Conservation (phyloP, 92 coral and sea anemone species). For the Metridium senile region DNA sequence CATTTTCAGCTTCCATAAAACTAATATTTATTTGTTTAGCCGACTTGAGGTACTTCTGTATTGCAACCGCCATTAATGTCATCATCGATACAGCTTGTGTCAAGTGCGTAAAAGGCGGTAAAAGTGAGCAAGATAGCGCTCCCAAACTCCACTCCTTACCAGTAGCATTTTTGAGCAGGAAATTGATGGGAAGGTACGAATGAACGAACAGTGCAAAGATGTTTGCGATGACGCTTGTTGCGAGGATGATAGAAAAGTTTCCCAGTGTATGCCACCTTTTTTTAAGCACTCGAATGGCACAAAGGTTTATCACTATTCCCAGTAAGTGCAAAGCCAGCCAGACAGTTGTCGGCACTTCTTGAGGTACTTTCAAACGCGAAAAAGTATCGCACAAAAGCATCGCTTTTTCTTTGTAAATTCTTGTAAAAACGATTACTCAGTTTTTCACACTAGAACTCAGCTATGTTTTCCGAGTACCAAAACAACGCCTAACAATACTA, state of each 20-base stretch:
- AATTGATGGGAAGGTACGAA: conserved; percentile 26
- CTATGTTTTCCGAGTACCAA: neutral
- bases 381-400: conserved; percentile 26
- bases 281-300: conserved; percentile 15
- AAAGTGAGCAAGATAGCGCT: conserved; percentile 6
- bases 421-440: no score
- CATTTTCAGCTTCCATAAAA: conserved; percentile 20
- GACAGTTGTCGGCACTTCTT: neutral
- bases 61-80: conserved; percentile 10
- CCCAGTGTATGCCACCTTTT: conserved; percentile 27
- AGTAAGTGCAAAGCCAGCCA: conserved; percentile 33
- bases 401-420: neutral
- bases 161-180: conserved; percentile 15
- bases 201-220: conserved; percentile 23
- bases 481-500: neutral
- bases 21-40: neutral
- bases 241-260: conserved; percentile 22
- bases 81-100: conserved; percentile 17
- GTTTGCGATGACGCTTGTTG: conserved; percentile 27
- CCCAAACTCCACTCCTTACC: conserved; percentile 38
- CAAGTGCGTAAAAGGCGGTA: conserved; percentile 29
- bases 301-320: conserved; percentile 24
- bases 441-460: neutral
- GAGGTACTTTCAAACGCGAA: neutral
- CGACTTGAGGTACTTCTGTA: conserved; percentile 19